A percentile compares a stretch with the other conserved stretches of the same genome.
phyloP scores from a whole-genome alignment of 2,797 vertebrate genomes.

The Scomberomorus guttatus region DNA sequence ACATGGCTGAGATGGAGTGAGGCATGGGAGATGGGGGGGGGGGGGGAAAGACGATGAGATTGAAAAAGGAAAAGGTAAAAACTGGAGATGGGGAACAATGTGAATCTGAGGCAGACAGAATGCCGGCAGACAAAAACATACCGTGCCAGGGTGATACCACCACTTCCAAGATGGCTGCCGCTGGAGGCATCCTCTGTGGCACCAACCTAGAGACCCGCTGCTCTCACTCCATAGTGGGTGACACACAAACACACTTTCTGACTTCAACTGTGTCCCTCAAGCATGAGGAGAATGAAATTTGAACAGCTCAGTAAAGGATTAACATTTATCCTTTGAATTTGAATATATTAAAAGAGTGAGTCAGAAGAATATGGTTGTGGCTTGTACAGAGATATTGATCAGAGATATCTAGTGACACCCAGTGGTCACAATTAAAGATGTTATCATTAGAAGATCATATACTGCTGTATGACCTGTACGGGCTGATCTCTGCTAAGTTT shows the following conservation, averaged over 20 bases:
- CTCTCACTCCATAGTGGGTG: conserved; percentile 42
- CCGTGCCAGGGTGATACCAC: conserved; percentile 74
- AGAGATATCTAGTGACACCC: conserved; percentile 83
- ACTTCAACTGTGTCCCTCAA: conserved; percentile 18
- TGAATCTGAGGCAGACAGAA: conserved; percentile 61
- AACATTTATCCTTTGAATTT: conserved; percentile 52
- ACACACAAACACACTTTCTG: conserved; percentile 61
- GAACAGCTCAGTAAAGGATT: conserved; percentile 38
- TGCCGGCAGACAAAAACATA: conserved; percentile 67
- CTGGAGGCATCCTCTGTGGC: conserved; percentile 73
- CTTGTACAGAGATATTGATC: conserved; percentile 78
- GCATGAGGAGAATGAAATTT: conserved; percentile 25
- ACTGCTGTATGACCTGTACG: neutral
- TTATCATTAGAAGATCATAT: conserved; percentile 52
- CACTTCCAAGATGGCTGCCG: conserved; percentile 83
- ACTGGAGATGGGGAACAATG: conserved; percentile 33
- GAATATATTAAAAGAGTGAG: conserved; percentile 59
- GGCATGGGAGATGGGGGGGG: conserved; percentile 18
- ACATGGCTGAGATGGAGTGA: conserved; percentile 57
- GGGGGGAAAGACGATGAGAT: conserved; percentile 15
- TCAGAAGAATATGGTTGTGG: conserved; percentile 40
- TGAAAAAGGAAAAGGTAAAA: conserved; percentile 29
- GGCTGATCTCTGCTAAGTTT: conserved; percentile 14
- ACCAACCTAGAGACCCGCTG: conserved; percentile 66
- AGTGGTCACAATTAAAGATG: conserved; percentile 79